Evolutionary conservation across 2,888 invertebrate genomes (phyloP).

Genomic region (Lutraria lutraria): DNA sequence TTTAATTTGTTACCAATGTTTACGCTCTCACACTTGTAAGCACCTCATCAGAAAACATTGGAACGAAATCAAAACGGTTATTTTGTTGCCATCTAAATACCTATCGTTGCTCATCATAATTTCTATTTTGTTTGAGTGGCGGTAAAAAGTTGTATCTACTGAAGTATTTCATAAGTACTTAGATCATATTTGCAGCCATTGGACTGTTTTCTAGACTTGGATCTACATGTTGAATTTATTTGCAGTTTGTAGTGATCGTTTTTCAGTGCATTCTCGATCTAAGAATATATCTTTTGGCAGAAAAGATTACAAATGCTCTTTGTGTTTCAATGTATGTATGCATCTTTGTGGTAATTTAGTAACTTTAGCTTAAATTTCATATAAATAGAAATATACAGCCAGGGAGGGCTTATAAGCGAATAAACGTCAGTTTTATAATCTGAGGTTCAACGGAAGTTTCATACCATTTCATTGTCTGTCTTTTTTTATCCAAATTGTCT

Average conservation of each 20-base stretch:
- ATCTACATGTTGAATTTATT: not conserved
- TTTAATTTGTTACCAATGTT: not conserved
- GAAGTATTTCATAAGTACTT: not conserved
- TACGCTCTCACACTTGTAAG: not conserved
- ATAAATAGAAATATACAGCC: not conserved
- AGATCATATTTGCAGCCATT: not conserved
- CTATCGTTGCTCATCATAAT: not conserved
- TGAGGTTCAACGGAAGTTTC: too few relatives aligned
- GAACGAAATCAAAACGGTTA: not conserved
- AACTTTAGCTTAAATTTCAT: not conserved
- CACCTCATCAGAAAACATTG: not conserved
- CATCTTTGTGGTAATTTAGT: not conserved
- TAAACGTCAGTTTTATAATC: not conserved
- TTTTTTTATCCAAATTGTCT: too few relatives aligned
- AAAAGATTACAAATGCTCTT: slow-evolving; percentile 1
- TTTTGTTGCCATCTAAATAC: slow-evolving; percentile 9
- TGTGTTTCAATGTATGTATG: not conserved
- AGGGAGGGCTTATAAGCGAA: not conserved
- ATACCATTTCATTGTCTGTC: too few relatives aligned
- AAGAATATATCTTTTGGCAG: not conserved
- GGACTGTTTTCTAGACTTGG: not conserved
- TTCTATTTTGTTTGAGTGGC: not conserved
- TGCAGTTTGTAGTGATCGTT: not conserved
- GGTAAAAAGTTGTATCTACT: not conserved
- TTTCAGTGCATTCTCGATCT: not conserved